Conservation (phyloP, 2,888 invertebrate genomes). For the Disparrhopalites patrizii region DNA sequence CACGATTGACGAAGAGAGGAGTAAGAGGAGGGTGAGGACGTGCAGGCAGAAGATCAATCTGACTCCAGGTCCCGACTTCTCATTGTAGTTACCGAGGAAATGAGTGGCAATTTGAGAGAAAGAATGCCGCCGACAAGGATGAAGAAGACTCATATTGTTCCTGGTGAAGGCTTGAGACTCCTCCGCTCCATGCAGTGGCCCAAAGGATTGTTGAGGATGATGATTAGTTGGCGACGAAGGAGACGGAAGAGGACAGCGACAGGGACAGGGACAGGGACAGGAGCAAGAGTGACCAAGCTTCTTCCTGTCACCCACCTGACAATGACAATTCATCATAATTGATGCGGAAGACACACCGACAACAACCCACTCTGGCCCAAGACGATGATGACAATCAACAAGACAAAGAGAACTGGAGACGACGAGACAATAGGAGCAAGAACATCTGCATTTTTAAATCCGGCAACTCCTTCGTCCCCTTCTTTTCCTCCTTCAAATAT, state of each 20-base stretch:
- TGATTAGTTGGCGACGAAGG: too few relatives aligned
- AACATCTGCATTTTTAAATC: constrained; percentile 14
- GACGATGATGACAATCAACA: constrained; percentile 16
- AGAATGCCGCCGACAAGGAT: not conserved
- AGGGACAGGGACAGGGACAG: not conserved
- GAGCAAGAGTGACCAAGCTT: not conserved
- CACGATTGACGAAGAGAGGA: not conserved
- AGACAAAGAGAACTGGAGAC: constrained; percentile 19
- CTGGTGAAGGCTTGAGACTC: too few relatives aligned
- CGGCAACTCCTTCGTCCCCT: not conserved
- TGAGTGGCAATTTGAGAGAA: not conserved
- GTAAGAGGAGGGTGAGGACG: not conserved
- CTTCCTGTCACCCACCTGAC: constrained; percentile 3
- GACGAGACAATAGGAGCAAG: constrained; percentile 15
- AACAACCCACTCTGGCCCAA: not conserved
- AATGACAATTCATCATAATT: constrained; percentile 23
- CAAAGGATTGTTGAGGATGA: too few relatives aligned
- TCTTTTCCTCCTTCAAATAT: not conserved
- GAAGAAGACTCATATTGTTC: too few relatives aligned
- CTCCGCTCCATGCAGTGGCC: too few relatives aligned
- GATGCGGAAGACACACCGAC: constrained; percentile 12
- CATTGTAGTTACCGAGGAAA: not conserved
- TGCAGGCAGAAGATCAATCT: not conserved
- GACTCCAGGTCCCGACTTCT: not conserved
- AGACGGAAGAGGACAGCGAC: not conserved